Percentiles rank a stretch among this genome's conserved stretches.
Evolutionary conservation across 2,797 vertebrate species (phyloP).

Genomic region (Acanthis flammea): DNA sequence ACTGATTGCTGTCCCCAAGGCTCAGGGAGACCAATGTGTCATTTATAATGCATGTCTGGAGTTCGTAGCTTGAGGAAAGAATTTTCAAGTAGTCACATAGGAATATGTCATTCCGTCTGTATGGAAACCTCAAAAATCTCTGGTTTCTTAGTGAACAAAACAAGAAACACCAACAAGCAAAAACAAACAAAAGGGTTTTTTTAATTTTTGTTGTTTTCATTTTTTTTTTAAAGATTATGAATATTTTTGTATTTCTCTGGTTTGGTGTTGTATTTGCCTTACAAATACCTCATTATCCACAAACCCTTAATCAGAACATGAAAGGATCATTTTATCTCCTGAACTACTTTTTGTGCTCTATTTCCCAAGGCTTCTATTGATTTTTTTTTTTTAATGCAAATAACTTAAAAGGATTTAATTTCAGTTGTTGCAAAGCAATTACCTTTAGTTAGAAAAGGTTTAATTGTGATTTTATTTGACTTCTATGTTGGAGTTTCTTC

Average conservation of each 20-base stretch:
- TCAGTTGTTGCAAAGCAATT: background rate
- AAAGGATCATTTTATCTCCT: constrained; percentile 31
- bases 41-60: background rate
- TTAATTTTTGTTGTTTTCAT: background rate
- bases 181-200: background rate
- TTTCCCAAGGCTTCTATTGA: constrained; percentile 11
- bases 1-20: background rate
- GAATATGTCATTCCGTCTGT: background rate
- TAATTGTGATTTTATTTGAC: background rate
- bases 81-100: background rate
- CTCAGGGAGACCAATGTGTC: background rate
- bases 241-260: background rate
- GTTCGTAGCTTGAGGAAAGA: background rate
- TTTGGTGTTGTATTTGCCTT: background rate
- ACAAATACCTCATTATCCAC: background rate
- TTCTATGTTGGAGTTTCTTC: background rate
- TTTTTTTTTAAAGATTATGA: background rate
- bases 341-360: background rate
- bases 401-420: constrained; percentile 5
- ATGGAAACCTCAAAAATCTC: background rate
- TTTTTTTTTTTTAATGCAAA: background rate
- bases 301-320: background rate
- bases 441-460: background rate
- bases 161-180: background rate
- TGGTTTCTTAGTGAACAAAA: background rate